Conservation (phyloP, 2,797 vertebrate species). For the Siniperca undulata region DNA sequence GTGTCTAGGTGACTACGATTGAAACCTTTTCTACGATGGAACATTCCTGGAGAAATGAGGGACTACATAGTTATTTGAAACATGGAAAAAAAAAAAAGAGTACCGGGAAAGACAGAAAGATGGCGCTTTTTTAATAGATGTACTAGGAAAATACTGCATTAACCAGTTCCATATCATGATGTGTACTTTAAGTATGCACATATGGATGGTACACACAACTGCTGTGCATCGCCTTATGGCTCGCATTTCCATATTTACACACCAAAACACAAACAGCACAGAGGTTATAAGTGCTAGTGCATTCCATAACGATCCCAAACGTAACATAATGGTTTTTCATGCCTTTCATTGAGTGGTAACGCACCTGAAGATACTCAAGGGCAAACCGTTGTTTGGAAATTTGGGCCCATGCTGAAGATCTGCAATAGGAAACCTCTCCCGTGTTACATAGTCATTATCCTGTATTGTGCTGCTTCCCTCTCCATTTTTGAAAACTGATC, state of each 20-base stretch:
- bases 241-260: background rate
- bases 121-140: background rate
- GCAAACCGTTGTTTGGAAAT: background rate
- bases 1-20: no score
- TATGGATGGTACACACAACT: background rate
- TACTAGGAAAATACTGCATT: background rate
- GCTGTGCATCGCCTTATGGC: background rate
- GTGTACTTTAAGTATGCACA: background rate
- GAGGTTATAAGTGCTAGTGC: background rate
- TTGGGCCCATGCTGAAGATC: background rate
- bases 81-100: no score
- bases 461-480: background rate
- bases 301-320: no score
- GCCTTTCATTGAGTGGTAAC: background rate
- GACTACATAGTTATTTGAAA: background rate
- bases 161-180: background rate
- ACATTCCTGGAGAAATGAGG: no score
- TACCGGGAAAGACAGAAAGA: background rate
- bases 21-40: no score
- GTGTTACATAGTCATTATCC: background rate
- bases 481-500: background rate
- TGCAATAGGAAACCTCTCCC: background rate
- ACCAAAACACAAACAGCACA: conserved; percentile 2
- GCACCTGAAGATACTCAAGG: background rate
- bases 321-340: background rate